phyloP scores from a whole-genome alignment of 2,888 invertebrate genomes.

The Perizoma affinitatum region DNA sequence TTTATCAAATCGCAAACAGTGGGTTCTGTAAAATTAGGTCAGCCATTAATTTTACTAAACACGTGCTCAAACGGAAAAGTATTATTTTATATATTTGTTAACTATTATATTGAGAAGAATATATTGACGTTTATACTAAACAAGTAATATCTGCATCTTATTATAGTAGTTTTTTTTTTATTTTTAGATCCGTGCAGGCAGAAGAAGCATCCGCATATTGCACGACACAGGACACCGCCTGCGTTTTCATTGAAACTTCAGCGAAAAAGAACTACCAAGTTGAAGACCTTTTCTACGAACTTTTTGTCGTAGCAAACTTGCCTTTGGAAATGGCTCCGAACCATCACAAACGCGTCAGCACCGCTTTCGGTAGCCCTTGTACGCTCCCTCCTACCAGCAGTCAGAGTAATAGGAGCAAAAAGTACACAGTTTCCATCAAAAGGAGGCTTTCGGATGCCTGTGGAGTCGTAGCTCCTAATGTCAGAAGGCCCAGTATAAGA shows the following conservation, averaged over 20 bases:
- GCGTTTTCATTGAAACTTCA: constrained; percentile 92
- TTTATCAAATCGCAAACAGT: no score
- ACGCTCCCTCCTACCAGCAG: constrained; percentile 88
- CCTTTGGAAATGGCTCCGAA: constrained; percentile 96
- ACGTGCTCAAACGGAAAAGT: no score
- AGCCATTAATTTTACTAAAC: no score
- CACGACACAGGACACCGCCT: constrained; percentile 89
- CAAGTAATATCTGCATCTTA: no score
- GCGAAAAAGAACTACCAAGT: constrained; percentile 92
- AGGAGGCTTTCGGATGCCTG: constrained; percentile 93
- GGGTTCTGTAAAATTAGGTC: no score
- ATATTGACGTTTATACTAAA: no score
- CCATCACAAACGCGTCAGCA: constrained; percentile 91
- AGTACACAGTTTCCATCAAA: constrained; percentile 92
- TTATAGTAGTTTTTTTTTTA: background rate
- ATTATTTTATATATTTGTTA: no score
- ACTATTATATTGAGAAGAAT: no score
- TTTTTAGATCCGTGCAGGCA: constrained; percentile 88
- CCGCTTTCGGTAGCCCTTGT: constrained; percentile 90
- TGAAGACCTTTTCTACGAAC: constrained; percentile 92
- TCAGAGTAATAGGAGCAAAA: constrained; percentile 87
- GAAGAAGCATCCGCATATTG: constrained; percentile 92
- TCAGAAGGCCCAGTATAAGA: constrained; percentile 92
- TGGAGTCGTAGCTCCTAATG: constrained; percentile 95
- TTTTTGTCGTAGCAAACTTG: constrained; percentile 92